These are phyloP conservation scores for Micromys minutus DNA, from an alignment of 2,113 vertebrate genomes.

Conservation along the genomic window DNA sequence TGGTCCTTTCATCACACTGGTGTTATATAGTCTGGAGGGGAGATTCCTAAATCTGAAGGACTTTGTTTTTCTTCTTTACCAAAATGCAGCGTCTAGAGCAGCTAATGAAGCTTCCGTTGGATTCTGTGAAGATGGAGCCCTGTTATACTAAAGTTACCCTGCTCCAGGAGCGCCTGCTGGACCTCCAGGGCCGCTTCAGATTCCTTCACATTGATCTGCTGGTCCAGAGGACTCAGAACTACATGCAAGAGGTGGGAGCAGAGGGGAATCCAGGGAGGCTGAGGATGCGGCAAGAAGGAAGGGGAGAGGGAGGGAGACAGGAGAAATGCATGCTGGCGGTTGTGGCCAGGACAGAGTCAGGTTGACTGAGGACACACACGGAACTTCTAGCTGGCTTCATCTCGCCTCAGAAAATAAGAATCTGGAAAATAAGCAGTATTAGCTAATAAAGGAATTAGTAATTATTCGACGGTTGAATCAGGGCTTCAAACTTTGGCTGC, in stretches of 20 bases:
- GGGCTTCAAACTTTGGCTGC: neutral
- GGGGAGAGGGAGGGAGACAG: neutral
- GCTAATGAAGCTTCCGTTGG: slow-evolving; percentile 85
- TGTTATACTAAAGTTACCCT: slow-evolving; percentile 89
- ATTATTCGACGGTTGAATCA: neutral
- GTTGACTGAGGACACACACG: neutral
- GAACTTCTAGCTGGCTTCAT: neutral
- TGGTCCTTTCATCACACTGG: neutral
- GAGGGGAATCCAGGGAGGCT: accelerated
- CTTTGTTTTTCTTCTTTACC: neutral
- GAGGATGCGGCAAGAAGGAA: neutral
- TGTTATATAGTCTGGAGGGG: neutral
- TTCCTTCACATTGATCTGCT: slow-evolving; percentile 87
- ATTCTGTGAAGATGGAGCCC: slow-evolving; percentile 87
- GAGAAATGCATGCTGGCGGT: accelerated
- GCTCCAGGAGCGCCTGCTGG: slow-evolving; percentile 88
- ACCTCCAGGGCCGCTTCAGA: slow-evolving; percentile 90
- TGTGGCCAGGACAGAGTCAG: accelerated
- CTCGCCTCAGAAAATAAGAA: neutral
- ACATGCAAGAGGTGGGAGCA: slow-evolving; percentile 92
- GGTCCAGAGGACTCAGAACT: slow-evolving; percentile 92
- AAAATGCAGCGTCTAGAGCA: slow-evolving; percentile 84
- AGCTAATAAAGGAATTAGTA: too few species aligned
- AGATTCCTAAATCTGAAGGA: neutral
- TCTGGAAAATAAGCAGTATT: neutral